Percentiles rank a stretch among this genome's conserved stretches.
Conservation (phyloP, 2,888 invertebrate species). For the Xanthorhoe designata region DNA sequence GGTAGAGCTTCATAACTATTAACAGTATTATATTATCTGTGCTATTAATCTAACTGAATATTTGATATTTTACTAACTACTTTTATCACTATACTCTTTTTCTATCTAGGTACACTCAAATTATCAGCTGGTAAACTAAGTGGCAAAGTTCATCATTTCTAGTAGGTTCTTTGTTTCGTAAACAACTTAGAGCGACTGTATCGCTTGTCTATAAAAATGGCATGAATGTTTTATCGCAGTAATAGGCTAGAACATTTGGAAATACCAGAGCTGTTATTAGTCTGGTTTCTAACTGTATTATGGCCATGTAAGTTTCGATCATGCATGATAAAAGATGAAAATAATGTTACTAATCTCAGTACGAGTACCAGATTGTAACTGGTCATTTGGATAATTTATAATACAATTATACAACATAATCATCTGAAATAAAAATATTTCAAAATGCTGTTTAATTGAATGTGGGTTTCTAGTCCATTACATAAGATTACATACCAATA, state of each 20-base stretch:
- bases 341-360: neutral
- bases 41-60: slow-evolving; percentile 20
- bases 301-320: neutral
- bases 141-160: neutral
- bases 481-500: no score
- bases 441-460: no score
- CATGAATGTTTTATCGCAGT: slow-evolving; percentile 45
- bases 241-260: slow-evolving; percentile 49
- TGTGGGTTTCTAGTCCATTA: no score
- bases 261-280: slow-evolving; percentile 44
- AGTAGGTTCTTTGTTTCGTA: slow-evolving; percentile 6
- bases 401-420: no score
- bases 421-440: no score
- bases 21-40: no score
- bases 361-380: no score
- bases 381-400: no score
- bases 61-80: slow-evolving; percentile 8
- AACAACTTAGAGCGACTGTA: slow-evolving; percentile 4
- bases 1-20: slow-evolving; percentile 35
- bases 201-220: slow-evolving; percentile 34
- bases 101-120: slow-evolving; percentile 6
- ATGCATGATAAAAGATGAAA: neutral
- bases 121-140: slow-evolving; percentile 4
- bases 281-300: slow-evolving; percentile 27
- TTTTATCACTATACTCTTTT: neutral